phyloP scores from a whole-genome alignment of 2,113 vertebrate species.

The Polyodon spathula region DNA sequence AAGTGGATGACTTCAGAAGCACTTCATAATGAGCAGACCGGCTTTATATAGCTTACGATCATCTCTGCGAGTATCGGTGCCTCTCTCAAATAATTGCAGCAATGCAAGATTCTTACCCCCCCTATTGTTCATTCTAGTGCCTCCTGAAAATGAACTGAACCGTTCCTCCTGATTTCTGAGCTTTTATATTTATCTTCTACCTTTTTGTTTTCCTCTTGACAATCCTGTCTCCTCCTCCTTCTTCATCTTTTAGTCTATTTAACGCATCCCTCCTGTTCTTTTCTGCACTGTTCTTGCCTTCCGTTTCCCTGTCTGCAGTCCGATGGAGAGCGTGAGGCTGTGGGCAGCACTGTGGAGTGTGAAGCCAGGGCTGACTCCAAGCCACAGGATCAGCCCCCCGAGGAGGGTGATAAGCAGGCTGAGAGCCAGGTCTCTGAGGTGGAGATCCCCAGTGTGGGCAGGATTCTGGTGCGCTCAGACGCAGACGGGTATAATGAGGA shows the following conservation, averaged over 20 bases:
- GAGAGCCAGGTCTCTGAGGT: conserved; percentile 81
- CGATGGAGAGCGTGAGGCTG: conserved; percentile 40
- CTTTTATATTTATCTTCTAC: too few relatives aligned
- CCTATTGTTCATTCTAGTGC: too few relatives aligned
- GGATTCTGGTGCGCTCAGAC: conserved; percentile 82
- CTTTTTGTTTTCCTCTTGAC: too few relatives aligned
- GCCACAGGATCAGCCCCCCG: conserved; percentile 41
- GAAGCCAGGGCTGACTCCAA: conserved; percentile 28
- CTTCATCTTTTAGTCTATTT: too few relatives aligned
- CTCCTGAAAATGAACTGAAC: too few relatives aligned
- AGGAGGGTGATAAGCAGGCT: conserved; percentile 34
- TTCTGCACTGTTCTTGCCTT: too few relatives aligned
- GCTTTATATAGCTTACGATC: conserved; percentile 22
- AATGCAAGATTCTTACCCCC: too few relatives aligned
- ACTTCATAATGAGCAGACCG: neutral
- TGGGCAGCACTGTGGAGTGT: conserved; percentile 31
- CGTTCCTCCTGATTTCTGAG: too few relatives aligned
- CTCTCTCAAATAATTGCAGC: too few relatives aligned
- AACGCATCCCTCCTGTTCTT: too few relatives aligned
- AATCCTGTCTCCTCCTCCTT: too few relatives aligned
- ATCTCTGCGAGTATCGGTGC: conserved; percentile 7
- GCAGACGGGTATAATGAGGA: conserved; percentile 95
- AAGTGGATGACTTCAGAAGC: conserved; percentile 4
- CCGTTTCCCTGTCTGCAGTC: too few relatives aligned
- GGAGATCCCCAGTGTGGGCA: conserved; percentile 91